Percentiles rank a stretch among this genome's conserved stretches.
Conservation (phyloP, 1,140 invertebrate species). For the Hermetia illucens region DNA sequence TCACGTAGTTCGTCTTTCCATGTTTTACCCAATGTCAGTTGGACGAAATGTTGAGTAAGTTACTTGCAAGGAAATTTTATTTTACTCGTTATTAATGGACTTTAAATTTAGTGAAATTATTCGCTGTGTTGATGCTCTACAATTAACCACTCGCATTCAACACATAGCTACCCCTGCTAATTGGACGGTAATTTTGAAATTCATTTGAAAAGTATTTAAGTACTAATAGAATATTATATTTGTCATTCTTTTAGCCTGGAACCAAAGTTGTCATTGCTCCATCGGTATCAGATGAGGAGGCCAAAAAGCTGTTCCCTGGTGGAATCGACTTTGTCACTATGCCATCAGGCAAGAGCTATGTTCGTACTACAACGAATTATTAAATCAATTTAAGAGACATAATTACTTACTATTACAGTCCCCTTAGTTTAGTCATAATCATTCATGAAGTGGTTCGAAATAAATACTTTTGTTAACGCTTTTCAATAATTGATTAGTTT, state of each 20-base stretch:
- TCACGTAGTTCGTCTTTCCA: constrained; percentile 54
- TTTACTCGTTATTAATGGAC: background rate
- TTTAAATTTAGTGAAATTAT: constrained; percentile 64
- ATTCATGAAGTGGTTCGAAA: too few relatives aligned
- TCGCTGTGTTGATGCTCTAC: constrained; percentile 75
- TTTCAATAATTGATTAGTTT: too few relatives aligned
- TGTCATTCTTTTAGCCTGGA: constrained; percentile 43
- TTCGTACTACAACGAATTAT: constrained; percentile 60
- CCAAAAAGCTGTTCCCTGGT: constrained; percentile 54
- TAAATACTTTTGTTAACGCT: too few relatives aligned
- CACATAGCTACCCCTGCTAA: constrained; percentile 74
- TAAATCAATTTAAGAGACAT: constrained; percentile 23
- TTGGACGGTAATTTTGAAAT: constrained; percentile 53
- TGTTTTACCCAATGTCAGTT: constrained; percentile 82
- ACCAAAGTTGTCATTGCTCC: constrained; percentile 74
- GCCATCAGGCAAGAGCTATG: constrained; percentile 67
- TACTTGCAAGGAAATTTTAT: background rate
- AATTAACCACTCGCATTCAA: constrained; percentile 55
- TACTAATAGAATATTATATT: background rate
- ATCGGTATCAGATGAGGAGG: constrained; percentile 51
- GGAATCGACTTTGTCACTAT: constrained; percentile 50
- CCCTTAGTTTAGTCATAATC: too few relatives aligned
- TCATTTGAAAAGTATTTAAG: background rate
- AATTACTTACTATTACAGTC: too few relatives aligned
- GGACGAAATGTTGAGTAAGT: constrained; percentile 85